Percentiles rank a stretch among this genome's conserved stretches.
Conservation (phyloP, 2,113 vertebrate genomes). For the Sardina pilchardus region DNA sequence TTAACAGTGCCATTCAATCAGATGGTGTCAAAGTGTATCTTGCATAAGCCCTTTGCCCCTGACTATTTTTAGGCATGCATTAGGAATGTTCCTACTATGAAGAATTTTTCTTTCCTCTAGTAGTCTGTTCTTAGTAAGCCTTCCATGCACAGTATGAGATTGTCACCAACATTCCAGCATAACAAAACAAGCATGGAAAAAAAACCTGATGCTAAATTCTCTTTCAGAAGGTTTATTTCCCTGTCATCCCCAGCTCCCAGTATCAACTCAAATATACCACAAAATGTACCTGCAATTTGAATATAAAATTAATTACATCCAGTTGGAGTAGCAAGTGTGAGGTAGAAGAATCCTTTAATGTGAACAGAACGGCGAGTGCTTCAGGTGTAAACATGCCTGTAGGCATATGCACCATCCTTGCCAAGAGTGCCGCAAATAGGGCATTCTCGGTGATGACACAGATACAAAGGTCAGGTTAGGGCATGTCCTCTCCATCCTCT, state of each 20-base stretch:
- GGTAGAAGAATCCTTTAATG: background rate
- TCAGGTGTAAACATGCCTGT: background rate
- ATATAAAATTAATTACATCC: background rate
- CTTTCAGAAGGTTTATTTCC: background rate
- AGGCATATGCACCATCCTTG: background rate
- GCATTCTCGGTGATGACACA: background rate
- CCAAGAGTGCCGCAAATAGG: background rate
- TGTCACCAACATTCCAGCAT: background rate
- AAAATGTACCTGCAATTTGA: background rate
- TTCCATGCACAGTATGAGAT: background rate
- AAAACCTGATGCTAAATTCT: background rate
- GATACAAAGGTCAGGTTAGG: background rate
- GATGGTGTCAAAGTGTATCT: conserved; percentile 63
- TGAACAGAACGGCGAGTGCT: background rate
- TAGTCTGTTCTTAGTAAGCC: background rate
- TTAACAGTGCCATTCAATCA: conserved; percentile 77
- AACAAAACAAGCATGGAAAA: background rate
- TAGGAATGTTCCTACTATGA: background rate
- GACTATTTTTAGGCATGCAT: background rate
- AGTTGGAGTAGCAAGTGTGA: background rate
- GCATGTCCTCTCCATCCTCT: background rate
- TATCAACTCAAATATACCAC: background rate
- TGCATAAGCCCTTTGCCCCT: conserved; percentile 39
- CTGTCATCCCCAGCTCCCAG: background rate
- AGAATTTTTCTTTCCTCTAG: background rate